Evolutionary conservation across 2,797 vertebrate genomes (phyloP), one percentile per base, ranked within the genome.

Genomic region (Mastacembelus armatus): DNA sequence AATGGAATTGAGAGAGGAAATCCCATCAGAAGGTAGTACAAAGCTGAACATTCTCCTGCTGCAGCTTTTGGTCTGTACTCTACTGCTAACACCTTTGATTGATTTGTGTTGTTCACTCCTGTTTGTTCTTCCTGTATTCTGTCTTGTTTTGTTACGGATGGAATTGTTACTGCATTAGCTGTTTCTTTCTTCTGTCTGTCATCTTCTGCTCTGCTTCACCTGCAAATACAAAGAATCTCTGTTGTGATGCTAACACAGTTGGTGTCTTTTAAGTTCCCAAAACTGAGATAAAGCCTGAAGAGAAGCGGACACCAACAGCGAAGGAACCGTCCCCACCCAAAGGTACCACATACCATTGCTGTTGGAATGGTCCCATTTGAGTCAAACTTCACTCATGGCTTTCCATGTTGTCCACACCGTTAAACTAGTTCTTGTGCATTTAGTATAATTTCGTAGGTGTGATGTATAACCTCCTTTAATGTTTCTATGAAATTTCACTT

Each of bases 21-120:
- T 88, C 15, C 87, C 88, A 29, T 43, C 24, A 0, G 89, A 85
- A 94, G 93, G 94, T 95, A 93, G 16, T 3, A 0, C 3, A 63
- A 18, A 67, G 52, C 61, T 19, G 2, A 52, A 5, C 1, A 1
- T 7, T 7, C 4, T 24, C 27, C n/a, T 73, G 39, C 48, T 58
- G 48, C 71, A 45, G 68, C 77, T 74, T n/a, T n/a, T 44, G 12
- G 15, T 7, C 47, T 21, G 27, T 42, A 12, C 69, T n/a, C 4
- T 2, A n/a, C 16, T n/a, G 35, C 35, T 10, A 54, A 19, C 38
- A 52, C 10, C 43, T 22, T 18, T 3, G 24, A 55, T 5, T 15
- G 12, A 65, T 35, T 15, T 77, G 21, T 36, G 2, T 30, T 11
- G 10, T 62, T n/a, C 35, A 0, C 10, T 33, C 5, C 6, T 33